A percentile compares a stretch with the other conserved stretches of the same genome.
These are phyloP conservation scores for Agrochola circellaris DNA, from an alignment of 2,888 invertebrate species.

Conservation along the genomic window DNA sequence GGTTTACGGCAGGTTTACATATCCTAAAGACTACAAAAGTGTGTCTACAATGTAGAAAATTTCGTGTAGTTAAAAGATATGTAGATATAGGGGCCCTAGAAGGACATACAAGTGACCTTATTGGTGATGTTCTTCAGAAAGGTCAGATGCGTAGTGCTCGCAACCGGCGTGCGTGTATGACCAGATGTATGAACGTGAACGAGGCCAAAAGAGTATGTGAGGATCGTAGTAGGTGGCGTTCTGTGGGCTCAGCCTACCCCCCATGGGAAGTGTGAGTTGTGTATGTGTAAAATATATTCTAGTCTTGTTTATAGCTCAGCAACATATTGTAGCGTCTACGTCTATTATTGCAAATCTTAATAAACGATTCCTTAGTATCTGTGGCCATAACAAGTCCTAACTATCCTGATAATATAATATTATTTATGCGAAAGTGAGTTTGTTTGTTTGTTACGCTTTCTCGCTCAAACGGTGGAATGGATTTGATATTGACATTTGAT, in stretches of 20 bases:
- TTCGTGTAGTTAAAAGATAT: neutral
- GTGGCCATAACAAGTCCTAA: neutral
- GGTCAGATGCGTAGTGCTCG: neutral
- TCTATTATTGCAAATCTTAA: neutral
- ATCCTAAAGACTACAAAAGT: neutral
- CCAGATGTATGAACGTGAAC: too few species aligned
- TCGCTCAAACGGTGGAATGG: too few species aligned
- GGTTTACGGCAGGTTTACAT: neutral
- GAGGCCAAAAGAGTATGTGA: neutral
- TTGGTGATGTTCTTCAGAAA: neutral
- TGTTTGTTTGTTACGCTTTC: too few species aligned
- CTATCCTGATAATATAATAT: too few species aligned
- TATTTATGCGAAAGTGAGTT: too few species aligned
- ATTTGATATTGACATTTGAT: too few species aligned
- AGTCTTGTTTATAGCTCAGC: neutral
- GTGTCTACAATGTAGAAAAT: neutral
- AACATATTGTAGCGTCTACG: neutral
- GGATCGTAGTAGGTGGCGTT: neutral
- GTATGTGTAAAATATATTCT: neutral
- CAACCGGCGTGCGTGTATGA: too few species aligned
- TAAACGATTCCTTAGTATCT: neutral
- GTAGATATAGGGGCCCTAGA: neutral
- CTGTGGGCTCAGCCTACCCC: too few species aligned
- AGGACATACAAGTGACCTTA: neutral
- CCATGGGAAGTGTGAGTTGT: too few species aligned